Base-by-base conservation (phyloP, 2,113 vertebrate genomes). In the Scomber scombrus region DNA sequence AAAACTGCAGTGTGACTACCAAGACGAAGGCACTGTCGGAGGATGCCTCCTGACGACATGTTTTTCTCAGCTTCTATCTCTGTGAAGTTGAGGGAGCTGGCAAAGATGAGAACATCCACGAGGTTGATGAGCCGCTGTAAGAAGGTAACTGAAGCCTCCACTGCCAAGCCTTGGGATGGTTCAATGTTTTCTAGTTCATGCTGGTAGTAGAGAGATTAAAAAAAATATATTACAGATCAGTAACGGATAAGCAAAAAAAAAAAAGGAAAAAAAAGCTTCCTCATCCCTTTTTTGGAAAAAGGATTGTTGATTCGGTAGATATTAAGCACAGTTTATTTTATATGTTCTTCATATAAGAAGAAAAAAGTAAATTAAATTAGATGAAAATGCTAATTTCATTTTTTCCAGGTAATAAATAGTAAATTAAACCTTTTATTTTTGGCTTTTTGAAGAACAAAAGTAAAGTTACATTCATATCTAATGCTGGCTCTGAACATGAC, bases 51-150 rank as follows among this genome's bases (percentile, higher is more conserved):
- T 11, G 97, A 97, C 7, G 98, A 97, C 97, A 99, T 98, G 92
- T 98, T 99, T 88, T 99, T 99, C 95, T 99, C 98, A 51, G 98
- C 96, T 91, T 99, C 98, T 70, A 99, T 98, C 95, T 99, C 98
- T 5, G 96, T 95, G 92, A 99, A 99, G 93, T 96, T 97, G 72
- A 99, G 96, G 26, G 97, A 97, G 89, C 98, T 99, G 93, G 98
- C 98, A 86, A 99, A 99, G 93, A 99, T 96, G 61, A 99, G 95
- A 21, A 98, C 97, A 75, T 99, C 98, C 82, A 97, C 97, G 61
- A 99, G 97, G 92, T 94, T 96, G 87, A 98, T 94, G 78, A 99
- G 93, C 55, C 98, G 96, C 93, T 99, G 97, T 13, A 99, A 90
- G 94, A 98, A 99, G 3, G 97, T 95, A 93, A 99, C 85, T 3